Evolutionary conservation across 2,888 invertebrate species (phyloP), one percentile per base, ranked within the genome.

Genomic region (Muscina levida): DNA sequence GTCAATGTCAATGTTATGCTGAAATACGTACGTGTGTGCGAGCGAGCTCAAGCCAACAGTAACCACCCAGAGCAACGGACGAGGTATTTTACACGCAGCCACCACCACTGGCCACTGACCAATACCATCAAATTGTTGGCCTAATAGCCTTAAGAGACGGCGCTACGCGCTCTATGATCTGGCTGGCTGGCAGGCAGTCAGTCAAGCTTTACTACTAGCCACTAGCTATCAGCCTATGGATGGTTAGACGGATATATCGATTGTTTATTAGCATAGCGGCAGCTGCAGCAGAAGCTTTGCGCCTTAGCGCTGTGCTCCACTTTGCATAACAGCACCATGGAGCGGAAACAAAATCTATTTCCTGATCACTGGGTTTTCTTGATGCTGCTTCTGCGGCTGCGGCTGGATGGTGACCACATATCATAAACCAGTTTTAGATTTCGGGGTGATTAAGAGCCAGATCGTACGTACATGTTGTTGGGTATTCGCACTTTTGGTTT

Each of bases 1-100:
- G 87, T 87, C 87, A 87, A 87, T 87, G 87, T 85, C 87, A 87
- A 87, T 86, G 86, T 83, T 84, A 85, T 84, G 83, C 71, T 83
- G 78, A 84, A 85, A 82, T 59, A 42, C 39, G n/a, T 26, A 15
- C 13, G 2, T 59, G n/a, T 26, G 46, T n/a, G 2, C 44, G 13
- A 44, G 4, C 13, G 6, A 13, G 13, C 44, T 6, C 15, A 15
- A 15, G 10, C 15, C 15, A 44, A 44, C 15, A 46, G 5, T 15
- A 46, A 31, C 31, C 31, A 31, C 31, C 31, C 3, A 31, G 31
- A 31, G 31, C 8, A 31, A 31, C 31, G 31, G 8, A 31, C 4
- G 31, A 31, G 8, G 31, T 8, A 31, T 8, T 31, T 31, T 31
- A 31, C 31, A 31, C 31, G 31, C 31, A 3, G 31, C 31, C n/a